A percentile compares a stretch with the other conserved stretches of the same genome.
Conservation (phyloP, 1,140 invertebrate genomes). For the Gerris buenoi region DNA sequence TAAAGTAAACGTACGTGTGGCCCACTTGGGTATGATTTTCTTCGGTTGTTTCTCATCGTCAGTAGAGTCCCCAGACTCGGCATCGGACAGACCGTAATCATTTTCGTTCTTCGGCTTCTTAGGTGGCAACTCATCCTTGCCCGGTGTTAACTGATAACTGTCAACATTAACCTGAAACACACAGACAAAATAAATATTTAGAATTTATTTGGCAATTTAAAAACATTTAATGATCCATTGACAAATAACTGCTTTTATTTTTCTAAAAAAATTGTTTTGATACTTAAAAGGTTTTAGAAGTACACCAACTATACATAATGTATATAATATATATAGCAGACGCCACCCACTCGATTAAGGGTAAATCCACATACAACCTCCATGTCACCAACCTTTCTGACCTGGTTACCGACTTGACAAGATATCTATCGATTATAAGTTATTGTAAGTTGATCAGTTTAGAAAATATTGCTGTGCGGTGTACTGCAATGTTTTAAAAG, state of each 20-base stretch:
- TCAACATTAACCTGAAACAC: not conserved
- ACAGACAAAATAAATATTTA: not conserved
- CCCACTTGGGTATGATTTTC: not conserved
- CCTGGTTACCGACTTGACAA: no score
- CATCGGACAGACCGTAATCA: not conserved
- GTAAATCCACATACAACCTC: no score
- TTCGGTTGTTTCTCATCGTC: not conserved
- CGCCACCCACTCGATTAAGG: no score
- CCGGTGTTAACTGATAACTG: not conserved
- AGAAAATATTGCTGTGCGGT: no score
- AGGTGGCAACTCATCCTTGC: not conserved
- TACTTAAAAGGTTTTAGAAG: no score
- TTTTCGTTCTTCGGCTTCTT: not conserved
- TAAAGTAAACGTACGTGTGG: not conserved
- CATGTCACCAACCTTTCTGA: no score
- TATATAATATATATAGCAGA: no score
- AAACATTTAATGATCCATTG: not conserved
- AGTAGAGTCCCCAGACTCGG: not conserved
- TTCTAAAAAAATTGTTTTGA: no score
- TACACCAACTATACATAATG: no score
- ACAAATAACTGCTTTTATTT: not conserved
- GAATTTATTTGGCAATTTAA: not conserved
- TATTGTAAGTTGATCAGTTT: no score
- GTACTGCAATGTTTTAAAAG: no score
- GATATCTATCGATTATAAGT: no score